Conservation (phyloP, 2,888 invertebrate species). For the Drosophila robusta region DNA sequence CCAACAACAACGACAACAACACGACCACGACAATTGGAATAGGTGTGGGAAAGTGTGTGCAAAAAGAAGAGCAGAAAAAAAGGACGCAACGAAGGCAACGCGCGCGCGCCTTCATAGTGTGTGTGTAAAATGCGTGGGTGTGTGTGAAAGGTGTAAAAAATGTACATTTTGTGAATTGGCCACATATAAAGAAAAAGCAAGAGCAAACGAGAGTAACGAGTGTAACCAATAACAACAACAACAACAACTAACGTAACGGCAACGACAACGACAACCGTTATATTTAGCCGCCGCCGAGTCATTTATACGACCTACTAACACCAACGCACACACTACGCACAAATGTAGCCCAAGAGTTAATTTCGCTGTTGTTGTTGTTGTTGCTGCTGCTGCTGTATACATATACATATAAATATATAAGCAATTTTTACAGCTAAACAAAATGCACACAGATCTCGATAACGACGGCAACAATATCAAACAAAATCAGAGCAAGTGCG, state of each 20-base stretch:
- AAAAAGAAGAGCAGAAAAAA: conserved; percentile 34
- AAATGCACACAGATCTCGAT: conserved; percentile 74
- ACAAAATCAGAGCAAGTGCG: conserved; percentile 57
- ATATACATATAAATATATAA: not conserved
- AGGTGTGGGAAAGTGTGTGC: conserved; percentile 53
- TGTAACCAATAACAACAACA: conserved; percentile 57
- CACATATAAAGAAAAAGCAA: conserved; percentile 54
- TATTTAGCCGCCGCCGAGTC: conserved; percentile 69
- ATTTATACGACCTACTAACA: conserved; percentile 67
- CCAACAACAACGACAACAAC: conserved; percentile 45
- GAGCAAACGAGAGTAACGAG: conserved; percentile 73
- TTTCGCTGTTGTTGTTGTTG: conserved; percentile 43
- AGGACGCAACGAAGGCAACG: conserved; percentile 55
- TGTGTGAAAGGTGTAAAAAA: conserved; percentile 78
- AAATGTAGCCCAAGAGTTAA: conserved; percentile 53
- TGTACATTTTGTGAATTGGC: conserved; percentile 79
- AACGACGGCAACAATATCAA: conserved; percentile 53
- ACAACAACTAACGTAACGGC: conserved; percentile 55
- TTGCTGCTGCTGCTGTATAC: conserved; percentile 16
- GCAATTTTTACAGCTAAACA: conserved; percentile 48
- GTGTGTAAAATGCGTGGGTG: conserved; percentile 70
- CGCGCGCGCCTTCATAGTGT: conserved; percentile 64
- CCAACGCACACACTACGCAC: conserved; percentile 64
- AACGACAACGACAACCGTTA: conserved; percentile 65
- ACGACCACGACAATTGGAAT: conserved; percentile 45